Base-by-base conservation (phyloP, 1,140 invertebrate species). In the Sarcophaga bullata region DNA sequence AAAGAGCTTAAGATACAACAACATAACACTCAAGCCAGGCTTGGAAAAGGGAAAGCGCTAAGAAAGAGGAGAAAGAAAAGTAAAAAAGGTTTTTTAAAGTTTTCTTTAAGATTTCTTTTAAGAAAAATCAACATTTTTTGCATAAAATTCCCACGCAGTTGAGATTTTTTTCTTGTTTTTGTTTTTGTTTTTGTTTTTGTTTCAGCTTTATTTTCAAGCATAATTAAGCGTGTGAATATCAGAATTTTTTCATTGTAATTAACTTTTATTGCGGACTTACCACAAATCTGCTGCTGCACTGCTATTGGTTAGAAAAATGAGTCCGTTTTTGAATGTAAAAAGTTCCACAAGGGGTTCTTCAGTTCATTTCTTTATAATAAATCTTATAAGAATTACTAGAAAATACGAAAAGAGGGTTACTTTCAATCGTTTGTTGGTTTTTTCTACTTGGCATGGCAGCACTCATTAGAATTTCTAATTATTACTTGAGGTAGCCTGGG, bases 401-500 rank as follows among this genome's bases (percentile, higher is more conserved):
- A 72, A 72, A 8, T 19, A 72, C 17, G 17, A 78, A 52, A 78
- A 17, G 47, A 50, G 75, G 75, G 75, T 78, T 50, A 52, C 73
- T 78, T 78, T 25, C 6, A 37, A 37, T 37, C 50, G 6, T 1
- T 52, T 50, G n/a, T n/a, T n/a, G n/a, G n/a, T n/a, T 73, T 17
- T 48, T 7, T 7, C 75, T 50, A 50, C 48, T 78, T 50, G 62
- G 19, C 49, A 47, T 52, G 15, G 17, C 48, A 50, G 17, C 6
- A 19, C 75, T 78, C 49, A 78, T 78, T 78, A 78, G 75, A 78
- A 78, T 19, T 78, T 50, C 75, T 78, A 78, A 78, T 78, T 78
- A 19, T 25, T 72, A 17, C 19, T 78, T 76, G 73, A 76, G 48
- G 62, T 68, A 47, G 17, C 47, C 13, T n/a, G 10, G 13, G 3